phyloP scores from a whole-genome alignment of 2,797 vertebrate genomes.

The Macropus fuliginosus region DNA sequence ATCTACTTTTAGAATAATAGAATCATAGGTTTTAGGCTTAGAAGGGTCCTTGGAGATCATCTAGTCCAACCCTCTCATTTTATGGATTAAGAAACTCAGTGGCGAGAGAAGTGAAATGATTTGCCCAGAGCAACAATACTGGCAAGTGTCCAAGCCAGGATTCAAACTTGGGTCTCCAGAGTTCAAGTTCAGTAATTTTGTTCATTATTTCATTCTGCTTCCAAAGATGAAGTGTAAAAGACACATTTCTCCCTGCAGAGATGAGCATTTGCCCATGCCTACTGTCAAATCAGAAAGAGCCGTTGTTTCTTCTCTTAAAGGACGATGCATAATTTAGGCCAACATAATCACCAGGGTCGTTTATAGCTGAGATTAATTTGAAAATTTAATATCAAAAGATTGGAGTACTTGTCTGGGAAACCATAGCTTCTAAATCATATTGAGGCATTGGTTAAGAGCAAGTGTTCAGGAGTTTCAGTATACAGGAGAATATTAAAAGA shows the following conservation, averaged over 20 bases:
- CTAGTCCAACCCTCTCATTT: not conserved
- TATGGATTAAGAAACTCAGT: not conserved
- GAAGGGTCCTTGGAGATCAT: not conserved
- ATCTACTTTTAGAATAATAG: not conserved
- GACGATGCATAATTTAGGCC: constrained; percentile 76
- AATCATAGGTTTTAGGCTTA: not conserved
- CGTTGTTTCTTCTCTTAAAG: constrained; percentile 66
- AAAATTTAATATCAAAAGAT: constrained; percentile 80
- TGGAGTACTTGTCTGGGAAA: constrained; percentile 74
- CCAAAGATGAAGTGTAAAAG: constrained; percentile 55
- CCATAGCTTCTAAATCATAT: constrained; percentile 77
- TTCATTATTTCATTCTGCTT: not conserved
- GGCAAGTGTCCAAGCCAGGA: not conserved
- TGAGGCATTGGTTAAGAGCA: constrained; percentile 72
- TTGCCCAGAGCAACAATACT: not conserved
- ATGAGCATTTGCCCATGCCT: constrained; percentile 38
- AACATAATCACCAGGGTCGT: constrained; percentile 78
- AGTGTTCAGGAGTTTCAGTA: constrained; percentile 67
- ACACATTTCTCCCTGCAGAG: constrained; percentile 29
- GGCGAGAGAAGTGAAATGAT: not conserved
- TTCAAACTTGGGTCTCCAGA: not conserved
- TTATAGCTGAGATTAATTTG: constrained; percentile 80
- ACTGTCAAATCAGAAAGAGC: constrained; percentile 57
- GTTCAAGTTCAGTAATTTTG: not conserved
- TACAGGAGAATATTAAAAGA: constrained; percentile 79